These are phyloP conservation scores for Acanthurus leucopareius DNA, from an alignment of 2,797 vertebrate genomes.

Conservation along the genomic window DNA sequence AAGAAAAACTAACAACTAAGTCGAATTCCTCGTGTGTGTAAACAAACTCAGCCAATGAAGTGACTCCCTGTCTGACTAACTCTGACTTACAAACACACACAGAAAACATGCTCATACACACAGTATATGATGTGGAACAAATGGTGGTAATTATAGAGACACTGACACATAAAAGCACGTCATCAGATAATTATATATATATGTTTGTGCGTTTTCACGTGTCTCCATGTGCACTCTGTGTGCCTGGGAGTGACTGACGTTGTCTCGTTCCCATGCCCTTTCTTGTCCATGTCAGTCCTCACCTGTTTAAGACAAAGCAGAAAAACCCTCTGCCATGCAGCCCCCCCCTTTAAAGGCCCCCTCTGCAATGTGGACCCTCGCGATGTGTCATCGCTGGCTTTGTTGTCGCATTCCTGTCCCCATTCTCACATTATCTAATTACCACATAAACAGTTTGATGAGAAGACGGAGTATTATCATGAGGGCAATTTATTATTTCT, in stretches of 20 bases:
- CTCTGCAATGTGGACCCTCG: constrained; percentile 13
- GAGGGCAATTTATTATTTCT: constrained; percentile 32
- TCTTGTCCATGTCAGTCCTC: constrained; percentile 39
- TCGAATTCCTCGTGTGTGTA: no score
- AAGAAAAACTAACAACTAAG: no score
- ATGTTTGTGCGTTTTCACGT: not conserved
- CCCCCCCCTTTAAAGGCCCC: not conserved
- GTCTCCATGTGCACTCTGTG: not conserved
- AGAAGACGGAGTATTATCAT: constrained; percentile 1
- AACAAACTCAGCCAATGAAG: no score
- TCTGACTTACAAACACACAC: not conserved
- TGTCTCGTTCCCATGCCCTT: constrained; percentile 39
- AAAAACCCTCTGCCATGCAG: constrained; percentile 14
- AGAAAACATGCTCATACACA: constrained; percentile 1
- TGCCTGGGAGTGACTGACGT: not conserved
- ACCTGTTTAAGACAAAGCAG: constrained; percentile 51
- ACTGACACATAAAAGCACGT: not conserved
- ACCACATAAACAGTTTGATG: constrained; percentile 34
- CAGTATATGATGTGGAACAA: not conserved
- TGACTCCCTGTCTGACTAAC: no score
- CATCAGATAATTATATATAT: constrained; percentile 18
- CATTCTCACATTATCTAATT: constrained; percentile 40
- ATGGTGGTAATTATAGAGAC: not conserved
- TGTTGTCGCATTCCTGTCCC: constrained; percentile 21
- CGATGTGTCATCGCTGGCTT: constrained; percentile 51